Base-by-base conservation (phyloP, 2,113 vertebrate genomes). In the Boleophthalmus pectinirostris region DNA sequence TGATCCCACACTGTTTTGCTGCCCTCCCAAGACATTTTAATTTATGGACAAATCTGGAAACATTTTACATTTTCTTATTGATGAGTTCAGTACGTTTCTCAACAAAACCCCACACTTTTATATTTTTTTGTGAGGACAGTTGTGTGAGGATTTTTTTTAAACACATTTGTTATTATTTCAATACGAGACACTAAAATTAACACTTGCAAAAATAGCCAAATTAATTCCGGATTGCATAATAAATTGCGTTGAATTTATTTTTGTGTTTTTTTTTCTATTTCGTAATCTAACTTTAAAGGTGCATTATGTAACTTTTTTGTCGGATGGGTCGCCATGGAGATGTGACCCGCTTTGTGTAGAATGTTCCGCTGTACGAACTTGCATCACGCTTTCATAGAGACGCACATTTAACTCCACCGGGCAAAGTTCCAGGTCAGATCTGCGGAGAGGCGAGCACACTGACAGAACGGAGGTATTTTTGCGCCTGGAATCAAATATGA, bases 21-120 rank as follows among this genome's bases (percentile, higher is more conserved):
- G 67, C 53, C 75, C 61, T 72, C 68, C 18, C 67, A 65, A 45
- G 23, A 1, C 64, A 64, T 35, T 74, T 29, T 10, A 58, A 72
- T 73, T 66, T 16, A 21, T 25, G 33, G 35, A 35, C 69, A 58
- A 76, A 77, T 86, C 86, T 85, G 86, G 84, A 82, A 83, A 65
- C 66, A n/a, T 74, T 88, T 64, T 29, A 25, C 65, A 57, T 68
- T 33, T 54, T 72, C 67, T 68, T 69, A 68, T 71, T 71, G 61
- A 80, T 74, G 35, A 68, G 78, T 72, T 71, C 77, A 78, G 77
- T 51, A 65, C 56, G 66, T 64, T 66, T 24, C 21, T 69, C 68
- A 38, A 46, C 66, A 64, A 66, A 2, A 38, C 2, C 78, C 64
- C 76, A 49, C 66, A 54, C 13, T 23, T 35, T 43, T 18, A 0